These are phyloP conservation scores for Tetragonula carbonaria DNA, from an alignment of 2,888 invertebrate genomes.

Conservation along the genomic window DNA sequence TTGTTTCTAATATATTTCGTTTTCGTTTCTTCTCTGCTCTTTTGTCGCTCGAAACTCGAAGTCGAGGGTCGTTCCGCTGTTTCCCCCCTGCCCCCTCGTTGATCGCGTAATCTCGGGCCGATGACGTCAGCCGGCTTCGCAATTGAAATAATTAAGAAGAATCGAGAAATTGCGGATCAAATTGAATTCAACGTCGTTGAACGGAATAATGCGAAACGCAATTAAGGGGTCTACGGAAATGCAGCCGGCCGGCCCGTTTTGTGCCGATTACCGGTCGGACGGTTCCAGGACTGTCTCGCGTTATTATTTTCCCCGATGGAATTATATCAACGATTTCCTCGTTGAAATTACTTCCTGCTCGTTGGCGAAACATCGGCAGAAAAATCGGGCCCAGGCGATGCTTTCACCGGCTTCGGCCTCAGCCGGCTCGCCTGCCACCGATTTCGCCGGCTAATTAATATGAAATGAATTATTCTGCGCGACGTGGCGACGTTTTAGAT, in stretches of 20 bases:
- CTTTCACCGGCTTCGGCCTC: conserved; percentile 16
- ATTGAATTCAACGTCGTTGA: conserved; percentile 24
- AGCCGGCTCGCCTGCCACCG: not conserved
- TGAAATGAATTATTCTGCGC: conserved; percentile 28
- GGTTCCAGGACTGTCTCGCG: conserved; percentile 41
- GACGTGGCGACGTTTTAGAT: not conserved
- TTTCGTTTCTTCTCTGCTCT: not conserved
- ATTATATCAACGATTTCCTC: conserved; percentile 78
- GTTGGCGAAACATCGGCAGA: conserved; percentile 48
- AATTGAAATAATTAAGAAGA: conserved; percentile 47
- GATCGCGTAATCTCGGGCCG: conserved; percentile 10
- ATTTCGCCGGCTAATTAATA: conserved; percentile 26
- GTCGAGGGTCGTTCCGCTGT: conserved; percentile 16
- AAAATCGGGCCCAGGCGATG: conserved; percentile 43
- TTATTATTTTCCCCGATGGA: conserved; percentile 68
- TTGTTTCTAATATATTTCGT: not conserved
- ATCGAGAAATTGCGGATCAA: conserved; percentile 1
- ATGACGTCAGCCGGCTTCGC: conserved; percentile 7
- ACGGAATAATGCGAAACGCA: conserved; percentile 49
- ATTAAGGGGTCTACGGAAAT: conserved; percentile 47
- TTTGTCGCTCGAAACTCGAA: not conserved
- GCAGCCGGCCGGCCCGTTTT: conserved; percentile 27
- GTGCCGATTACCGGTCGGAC: conserved; percentile 36
- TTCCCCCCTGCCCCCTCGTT: not conserved
- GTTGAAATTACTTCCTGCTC: conserved; percentile 75